A percentile compares a stretch with the other conserved stretches of the same genome.
phyloP scores from a whole-genome alignment of 2,113 vertebrate genomes.

The Helogale parvula region DNA sequence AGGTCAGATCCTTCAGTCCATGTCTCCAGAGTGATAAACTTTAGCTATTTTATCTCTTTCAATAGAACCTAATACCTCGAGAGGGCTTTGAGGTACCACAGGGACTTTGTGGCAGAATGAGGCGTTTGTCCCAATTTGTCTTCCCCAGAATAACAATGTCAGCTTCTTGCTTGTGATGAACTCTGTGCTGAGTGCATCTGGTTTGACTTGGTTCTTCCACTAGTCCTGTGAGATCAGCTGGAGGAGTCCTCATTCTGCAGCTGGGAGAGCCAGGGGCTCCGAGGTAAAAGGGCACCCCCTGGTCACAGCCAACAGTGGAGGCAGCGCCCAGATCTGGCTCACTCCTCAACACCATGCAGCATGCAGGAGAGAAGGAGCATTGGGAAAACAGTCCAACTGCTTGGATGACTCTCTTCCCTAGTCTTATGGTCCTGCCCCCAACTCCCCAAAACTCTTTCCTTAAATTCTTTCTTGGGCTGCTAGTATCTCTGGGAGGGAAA shows the following conservation, averaged over 20 bases:
- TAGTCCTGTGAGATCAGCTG: not conserved
- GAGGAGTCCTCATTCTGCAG: not conserved
- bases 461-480: not conserved
- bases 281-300: not conserved
- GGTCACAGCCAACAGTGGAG: not conserved
- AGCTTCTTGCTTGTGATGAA: not conserved
- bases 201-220: not conserved
- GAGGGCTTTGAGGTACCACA: not conserved
- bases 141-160: not conserved
- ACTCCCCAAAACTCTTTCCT: not conserved
- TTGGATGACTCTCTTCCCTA: not conserved
- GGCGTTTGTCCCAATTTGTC: not conserved
- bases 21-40: not conserved
- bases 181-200: not conserved
- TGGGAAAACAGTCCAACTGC: not conserved
- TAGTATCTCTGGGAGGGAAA: not conserved
- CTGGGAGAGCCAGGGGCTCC: not conserved
- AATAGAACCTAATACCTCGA: not conserved
- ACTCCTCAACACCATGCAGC: rapidly evolving
- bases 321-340: not conserved
- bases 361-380: not conserved
- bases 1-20: not conserved
- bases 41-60: not conserved
- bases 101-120: not conserved
- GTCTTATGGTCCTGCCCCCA: not conserved